These are phyloP conservation scores for Gouania willdenowi DNA, from an alignment of 2,797 vertebrate genomes.

Conservation along the genomic window DNA sequence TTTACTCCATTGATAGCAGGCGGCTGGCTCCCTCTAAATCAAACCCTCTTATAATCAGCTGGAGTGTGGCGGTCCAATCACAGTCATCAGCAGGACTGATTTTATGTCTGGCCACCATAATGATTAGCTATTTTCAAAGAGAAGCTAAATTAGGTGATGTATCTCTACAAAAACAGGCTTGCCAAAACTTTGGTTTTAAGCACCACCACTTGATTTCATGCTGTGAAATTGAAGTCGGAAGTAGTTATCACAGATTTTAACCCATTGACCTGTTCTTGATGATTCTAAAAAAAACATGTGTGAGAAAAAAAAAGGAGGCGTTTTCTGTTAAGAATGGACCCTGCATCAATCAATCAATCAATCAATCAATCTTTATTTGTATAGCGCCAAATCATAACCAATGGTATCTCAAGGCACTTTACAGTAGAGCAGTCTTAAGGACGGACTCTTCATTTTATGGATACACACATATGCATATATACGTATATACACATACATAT, in stretches of 20 bases:
- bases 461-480: too few species aligned
- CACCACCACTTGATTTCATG: slow-evolving; percentile 36
- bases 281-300: slow-evolving; percentile 1
- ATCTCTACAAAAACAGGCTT: slow-evolving; percentile 39
- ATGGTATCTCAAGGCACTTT: too few species aligned
- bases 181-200: slow-evolving; percentile 21
- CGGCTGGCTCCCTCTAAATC: slow-evolving; percentile 32
- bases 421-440: too few species aligned
- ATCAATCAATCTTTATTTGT: too few species aligned
- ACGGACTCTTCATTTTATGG: too few species aligned
- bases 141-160: slow-evolving; percentile 56
- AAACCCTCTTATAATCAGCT: slow-evolving; percentile 63
- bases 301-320: slow-evolving; percentile 13
- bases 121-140: slow-evolving; percentile 65
- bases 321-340: slow-evolving; percentile 15
- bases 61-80: slow-evolving; percentile 59
- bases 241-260: neutral
- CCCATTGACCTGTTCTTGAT: neutral
- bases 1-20: slow-evolving; percentile 1
- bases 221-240: slow-evolving; percentile 11
- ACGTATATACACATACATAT: too few species aligned
- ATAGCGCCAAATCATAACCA: too few species aligned
- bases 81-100: slow-evolving; percentile 51
- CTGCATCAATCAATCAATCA: too few species aligned
- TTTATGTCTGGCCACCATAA: slow-evolving; percentile 33